Base-by-base conservation (phyloP, 2,797 vertebrate species). In the Prionace glauca region DNA sequence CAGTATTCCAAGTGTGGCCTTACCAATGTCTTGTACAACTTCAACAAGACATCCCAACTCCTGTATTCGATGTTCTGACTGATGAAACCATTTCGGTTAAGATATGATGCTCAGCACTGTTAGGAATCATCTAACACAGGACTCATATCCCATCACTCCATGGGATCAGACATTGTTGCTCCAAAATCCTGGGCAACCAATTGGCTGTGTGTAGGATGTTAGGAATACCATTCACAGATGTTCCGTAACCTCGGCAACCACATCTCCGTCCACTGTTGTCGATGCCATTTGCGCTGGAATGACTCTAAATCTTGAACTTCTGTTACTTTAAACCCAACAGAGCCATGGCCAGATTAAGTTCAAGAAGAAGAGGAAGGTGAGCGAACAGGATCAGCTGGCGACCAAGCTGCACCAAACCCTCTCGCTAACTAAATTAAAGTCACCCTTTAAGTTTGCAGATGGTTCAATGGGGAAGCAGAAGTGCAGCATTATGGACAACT, bases 331-430 rank as follows among this genome's bases (percentile, higher is more conserved):
- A 77, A 95, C 93, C 93, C 93, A 56, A 95, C 93, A 95, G 93
- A 95, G 93, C 18, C 93, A 94, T 12, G 90, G 90, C 62, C 90
- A 36, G 90, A 60, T 95, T 95, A 95, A 95, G 50, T 74, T 74
- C 84, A 97, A 97, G 95, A 99, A 98, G 97, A 99, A 97, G 96
- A 98, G 98, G 88, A 96, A 98, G 67, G 97, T 98, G 95, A 98
- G 98, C 0, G 99, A 99, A 97, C 99, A 99, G 97, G 99, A 99
- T 97, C 98, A 99, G 97, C 96, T 99, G 97, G 99, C 99, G 11
- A 99, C 98, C 32, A 99, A 99, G 97, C 98, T 99, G 0, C 98
- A 99, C 98, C 98, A 98, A 96, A 98, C 99, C 36, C 97, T 99
- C 10, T 99, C 99, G 0, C 98, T 99, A 96, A 98, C 98, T 36